Percentiles rank a stretch among this genome's conserved stretches.
Conservation (phyloP, 2,113 vertebrate genomes). For the Rhadina sibilatrix region DNA sequence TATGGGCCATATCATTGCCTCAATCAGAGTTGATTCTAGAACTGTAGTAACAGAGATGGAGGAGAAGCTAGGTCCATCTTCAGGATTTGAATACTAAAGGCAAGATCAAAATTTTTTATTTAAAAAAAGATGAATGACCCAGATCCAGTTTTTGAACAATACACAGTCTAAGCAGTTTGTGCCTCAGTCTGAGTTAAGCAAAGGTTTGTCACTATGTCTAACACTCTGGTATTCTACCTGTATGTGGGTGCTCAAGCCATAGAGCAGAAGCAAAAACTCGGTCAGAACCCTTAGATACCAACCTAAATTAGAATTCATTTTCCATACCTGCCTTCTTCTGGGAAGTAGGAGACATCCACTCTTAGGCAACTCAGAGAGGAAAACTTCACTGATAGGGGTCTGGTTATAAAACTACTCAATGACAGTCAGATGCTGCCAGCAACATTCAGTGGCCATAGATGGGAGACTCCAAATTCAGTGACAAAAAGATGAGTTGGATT, state of each 20-base stretch:
- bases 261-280: not conserved
- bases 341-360: not conserved
- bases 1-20: not conserved
- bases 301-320: not conserved
- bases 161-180: not conserved
- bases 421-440: not conserved
- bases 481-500: not conserved
- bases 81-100: not conserved
- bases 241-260: not conserved
- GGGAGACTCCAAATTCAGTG: not conserved
- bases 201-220: not conserved
- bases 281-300: not conserved
- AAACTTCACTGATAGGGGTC: not conserved
- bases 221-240: not conserved
- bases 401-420: not conserved
- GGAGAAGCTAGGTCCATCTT: not conserved
- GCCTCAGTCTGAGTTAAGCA: not conserved
- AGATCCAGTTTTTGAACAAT: not conserved
- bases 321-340: not conserved
- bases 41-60: not conserved
- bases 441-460: not conserved
- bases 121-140: not conserved
- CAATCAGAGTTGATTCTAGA: not conserved
- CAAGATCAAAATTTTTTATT: not conserved
- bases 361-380: fast-evolving